Conservation (phyloP, 2,113 vertebrate genomes). For the Festucalex cinctus region DNA sequence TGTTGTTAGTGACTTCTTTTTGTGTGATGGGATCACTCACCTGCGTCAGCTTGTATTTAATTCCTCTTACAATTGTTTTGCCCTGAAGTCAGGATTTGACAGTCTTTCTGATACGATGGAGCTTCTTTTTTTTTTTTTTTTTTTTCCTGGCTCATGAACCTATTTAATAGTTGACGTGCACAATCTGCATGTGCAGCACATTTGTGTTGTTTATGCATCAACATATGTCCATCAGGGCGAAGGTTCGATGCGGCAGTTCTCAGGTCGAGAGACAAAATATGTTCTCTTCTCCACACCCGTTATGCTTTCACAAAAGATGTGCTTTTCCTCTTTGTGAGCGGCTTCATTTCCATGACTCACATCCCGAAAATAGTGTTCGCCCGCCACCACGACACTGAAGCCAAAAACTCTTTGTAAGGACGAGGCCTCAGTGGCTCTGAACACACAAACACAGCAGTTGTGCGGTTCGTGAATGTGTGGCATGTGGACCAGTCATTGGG, state of each 20-base stretch:
- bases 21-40: too few relatives aligned
- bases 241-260: conserved; percentile 14
- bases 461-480: conserved; percentile 31
- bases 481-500: conserved; percentile 29
- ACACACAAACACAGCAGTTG: conserved; percentile 29
- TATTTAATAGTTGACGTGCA: not conserved
- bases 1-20: too few relatives aligned
- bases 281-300: conserved; percentile 47
- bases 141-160: not conserved
- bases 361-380: conserved; percentile 45
- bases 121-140: not conserved
- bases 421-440: conserved; percentile 10
- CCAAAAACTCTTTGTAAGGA: conserved; percentile 36
- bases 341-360: conserved; percentile 58
- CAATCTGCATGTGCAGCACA: not conserved
- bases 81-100: not conserved
- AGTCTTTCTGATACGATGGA: not conserved
- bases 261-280: conserved; percentile 37
- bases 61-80: too few relatives aligned
- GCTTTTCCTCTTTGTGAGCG: conserved; percentile 38
- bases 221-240: conserved; percentile 19
- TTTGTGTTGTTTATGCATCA: conserved; percentile 6
- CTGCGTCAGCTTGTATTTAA: too few relatives aligned
- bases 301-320: conserved; percentile 52
- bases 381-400: conserved; percentile 36